Evolutionary conservation across 2,797 vertebrate species (phyloP), one percentile per base, ranked within the genome.

Genomic region (Parauchenoglanis ngamensis): DNA sequence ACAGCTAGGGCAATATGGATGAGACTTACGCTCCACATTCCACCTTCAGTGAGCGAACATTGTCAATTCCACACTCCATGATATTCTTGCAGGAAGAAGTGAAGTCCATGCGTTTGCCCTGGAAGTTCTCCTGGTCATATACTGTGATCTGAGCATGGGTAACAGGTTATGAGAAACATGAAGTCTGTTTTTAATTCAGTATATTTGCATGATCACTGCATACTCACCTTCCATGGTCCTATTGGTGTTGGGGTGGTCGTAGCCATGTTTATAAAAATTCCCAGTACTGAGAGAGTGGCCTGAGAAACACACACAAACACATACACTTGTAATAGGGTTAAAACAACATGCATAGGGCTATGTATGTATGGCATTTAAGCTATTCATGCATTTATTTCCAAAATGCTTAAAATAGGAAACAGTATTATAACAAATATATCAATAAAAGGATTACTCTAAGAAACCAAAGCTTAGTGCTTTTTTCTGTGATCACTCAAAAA

Each of bases 81-180:
- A 98, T 95, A 92, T 97, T 98, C 92, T 97, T 96, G 86, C 97
- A 98, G 92, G 97, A 95, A 4, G 97, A 95, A 35, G 97, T 97
- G 90, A 98, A 99, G 93, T 98, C 97, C 95, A 97, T 94, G 83
- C 96, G 96, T 92, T 98, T 99, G 61, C 98, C 98, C 93, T 98
- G 98, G 94, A 99, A 98, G 93, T 97, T 97, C 92, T 98, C 98
- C 94, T 99, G 98, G 92, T 99, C 97, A 25, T 99, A 99, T 89
- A 97, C 96, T 2, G 97, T 98, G 94, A 99, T 96, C 98, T 99
- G 94, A 78, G 93, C 61, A 83, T 12, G 19, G 13, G 46, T 4
- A 54, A 83, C 19, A 52, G 84, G 84, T 17, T 65, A 83, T 61
- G n/a, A 65, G 59, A 68, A 76, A 40, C 3, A 83, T 83, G 89